Evolutionary conservation across 2,888 invertebrate species (phyloP), one percentile per base, ranked within the genome.

Genomic region (Chrysotoxum bicinctum): DNA sequence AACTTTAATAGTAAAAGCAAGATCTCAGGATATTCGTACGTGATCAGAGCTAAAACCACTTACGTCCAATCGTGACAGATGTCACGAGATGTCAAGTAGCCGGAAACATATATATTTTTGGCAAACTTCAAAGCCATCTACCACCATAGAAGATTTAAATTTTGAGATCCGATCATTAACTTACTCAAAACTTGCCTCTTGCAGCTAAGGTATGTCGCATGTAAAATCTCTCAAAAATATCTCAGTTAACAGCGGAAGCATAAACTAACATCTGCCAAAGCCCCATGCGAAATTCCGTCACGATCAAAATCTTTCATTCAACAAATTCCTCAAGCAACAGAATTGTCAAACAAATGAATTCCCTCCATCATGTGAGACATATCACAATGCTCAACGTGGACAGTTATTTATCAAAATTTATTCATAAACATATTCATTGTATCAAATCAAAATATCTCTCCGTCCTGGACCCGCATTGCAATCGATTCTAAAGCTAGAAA

Each of bases 391-490:
- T 35, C n/a, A 19, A 32, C 21, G 50, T 50, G 35, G 66, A 66
- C 66, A 66, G 66, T 75, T 73, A 60, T 74, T 54, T 32, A 66
- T 66, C 40, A 52, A 70, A 54, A 70, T 77, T 70, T 76, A 76
- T 76, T 76, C 76, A 76, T 52, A 76, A 76, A 54, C 19, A 50
- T 70, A 81, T 77, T 82, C 50, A n/a, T 37, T 62, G 58, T 54
- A 76, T 76, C 66, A 79, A 79, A 73, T 66, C 45, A 66, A 75
- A 75, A 52, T 56, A 35, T 40, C 54, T 64, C 8, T 10, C 19
- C 23, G 64, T 66, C 62, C 37, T 79, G 56, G 80, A 62, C 81
- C 81, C 69, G 76, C 76, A 78, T 78, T 54, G 73, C 40, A 58
- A 66, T 35, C 23, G 50, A 35, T 50, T 21, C 9, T 1, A 16